Base-by-base conservation (phyloP, 2,113 vertebrate genomes). In the Calyptomena viridis region DNA sequence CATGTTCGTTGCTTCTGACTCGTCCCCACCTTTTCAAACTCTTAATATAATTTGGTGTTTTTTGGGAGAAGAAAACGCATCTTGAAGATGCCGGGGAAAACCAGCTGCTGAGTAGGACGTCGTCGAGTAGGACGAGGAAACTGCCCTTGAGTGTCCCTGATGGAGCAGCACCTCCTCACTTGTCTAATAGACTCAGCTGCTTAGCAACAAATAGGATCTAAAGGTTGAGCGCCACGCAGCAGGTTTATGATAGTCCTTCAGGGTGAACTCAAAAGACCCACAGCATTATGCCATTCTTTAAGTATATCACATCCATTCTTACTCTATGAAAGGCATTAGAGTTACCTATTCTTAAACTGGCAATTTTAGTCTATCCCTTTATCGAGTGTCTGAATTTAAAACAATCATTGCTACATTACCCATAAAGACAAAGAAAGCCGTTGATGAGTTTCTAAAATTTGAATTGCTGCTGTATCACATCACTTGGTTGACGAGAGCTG, bases 181-280 rank as follows among this genome's bases (percentile, higher is more conserved):
- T 28, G 8, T 8, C 66, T 64, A 67, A 66, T 1, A 42, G 59
- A 60, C 52, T 62, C 72, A 53, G 67, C 47, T 83, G 67, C 87
- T 49, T 67, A 85, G 84, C 84, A 86, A 72, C 73, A 89, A 87
- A 80, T 28, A 63, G 89, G 82, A 91, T 84, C 46, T 79, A 55
- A 83, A 91, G n/a, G 47, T 14, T 37, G 39, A 25, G 53, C 9
- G 33, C 50, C 66, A 44, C 14, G 58, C 42, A 64, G 49, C 42
- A 58, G 37, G n/a, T 47, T 82, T 82, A 69, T 21, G 13, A 49
- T 1, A 44, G 80, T 31, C 35, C 50, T 18, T 39, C 23, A 39
- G 37, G 39, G 31, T 63, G 52, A 91, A 79, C 52, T 58, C 31
- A 5, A 27, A 59, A 46, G 28, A 42, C 27, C 40, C 31, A 56